Percentiles rank a stretch among this genome's conserved stretches.
phyloP scores from a whole-genome alignment of 1,140 invertebrate species.

The Drosophila seguyi region DNA sequence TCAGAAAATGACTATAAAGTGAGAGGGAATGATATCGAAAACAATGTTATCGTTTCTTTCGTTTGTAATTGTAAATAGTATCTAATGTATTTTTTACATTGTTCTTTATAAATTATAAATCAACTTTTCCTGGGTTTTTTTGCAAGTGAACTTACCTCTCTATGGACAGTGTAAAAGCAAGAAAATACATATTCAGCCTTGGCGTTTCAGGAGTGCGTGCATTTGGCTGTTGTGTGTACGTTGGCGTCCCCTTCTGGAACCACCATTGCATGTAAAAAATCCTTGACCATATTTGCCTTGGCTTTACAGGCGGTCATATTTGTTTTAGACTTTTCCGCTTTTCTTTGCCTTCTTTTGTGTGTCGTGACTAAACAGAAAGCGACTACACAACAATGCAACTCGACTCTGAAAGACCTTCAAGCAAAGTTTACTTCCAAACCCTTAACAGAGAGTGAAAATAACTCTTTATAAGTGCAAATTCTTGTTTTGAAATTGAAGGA shows the following conservation, averaged over 20 bases:
- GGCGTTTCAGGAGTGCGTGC: conserved; percentile 18
- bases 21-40: background rate
- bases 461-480: conserved; percentile 1
- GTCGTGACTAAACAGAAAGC: conserved; percentile 14
- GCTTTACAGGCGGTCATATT: conserved; percentile 23
- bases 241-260: conserved; percentile 15
- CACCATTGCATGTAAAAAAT: conserved; percentile 22
- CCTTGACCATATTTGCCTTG: conserved; percentile 23
- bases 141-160: too few relatives aligned
- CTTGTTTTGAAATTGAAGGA: background rate
- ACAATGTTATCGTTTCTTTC: too few relatives aligned
- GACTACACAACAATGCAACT: conserved; percentile 13
- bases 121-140: too few relatives aligned
- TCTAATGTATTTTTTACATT: too few relatives aligned
- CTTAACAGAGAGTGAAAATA: conserved; percentile 11
- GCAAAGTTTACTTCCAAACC: background rate
- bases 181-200: conserved; percentile 19
- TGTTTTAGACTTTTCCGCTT: conserved; percentile 21
- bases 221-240: conserved; percentile 11
- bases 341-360: conserved; percentile 21
- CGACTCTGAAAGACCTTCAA: conserved; percentile 15
- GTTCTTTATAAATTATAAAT: background rate
- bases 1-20: background rate
- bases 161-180: background rate
- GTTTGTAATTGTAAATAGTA: too few relatives aligned